phyloP scores from a whole-genome alignment of 2,797 vertebrate species.

The Sebastes cheni region DNA sequence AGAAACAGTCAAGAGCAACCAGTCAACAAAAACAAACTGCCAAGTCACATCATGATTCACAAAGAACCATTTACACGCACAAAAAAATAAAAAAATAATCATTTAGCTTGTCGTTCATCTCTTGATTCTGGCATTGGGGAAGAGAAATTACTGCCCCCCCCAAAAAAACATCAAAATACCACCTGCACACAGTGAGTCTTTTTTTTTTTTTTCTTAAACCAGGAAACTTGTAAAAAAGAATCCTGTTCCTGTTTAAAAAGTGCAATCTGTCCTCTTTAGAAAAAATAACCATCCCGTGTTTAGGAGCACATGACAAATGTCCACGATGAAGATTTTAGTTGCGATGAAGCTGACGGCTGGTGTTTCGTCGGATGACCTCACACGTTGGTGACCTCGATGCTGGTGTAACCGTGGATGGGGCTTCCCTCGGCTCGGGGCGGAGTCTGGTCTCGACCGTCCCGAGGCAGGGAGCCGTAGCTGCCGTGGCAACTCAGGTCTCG shows the following conservation, averaged over 20 bases:
- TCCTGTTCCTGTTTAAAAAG: conserved; percentile 52
- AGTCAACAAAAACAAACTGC: conserved; percentile 22
- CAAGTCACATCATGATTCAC: conserved; percentile 40
- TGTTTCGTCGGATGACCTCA: conserved; percentile 57
- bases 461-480: conserved; percentile 77
- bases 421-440: conserved; percentile 72
- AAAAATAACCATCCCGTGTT: conserved; percentile 38
- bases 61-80: conserved; percentile 40
- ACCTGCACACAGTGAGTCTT: background rate
- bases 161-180: conserved; percentile 27
- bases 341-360: background rate
- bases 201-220: conserved; percentile 13
- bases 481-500: conserved; percentile 77
- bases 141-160: background rate
- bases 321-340: conserved; percentile 1
- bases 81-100: conserved; percentile 76
- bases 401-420: conserved; percentile 75
- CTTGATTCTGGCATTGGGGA: conserved; percentile 5
- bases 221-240: conserved; percentile 36
- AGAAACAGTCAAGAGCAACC: conserved; percentile 28
- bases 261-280: conserved; percentile 60
- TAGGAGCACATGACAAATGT: conserved; percentile 28
- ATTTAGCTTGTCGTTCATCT: conserved; percentile 36
- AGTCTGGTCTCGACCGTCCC: conserved; percentile 73
- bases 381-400: conserved; percentile 84